Conservation (phyloP, 2,888 invertebrate genomes). For the Drosophila mettleri region DNA sequence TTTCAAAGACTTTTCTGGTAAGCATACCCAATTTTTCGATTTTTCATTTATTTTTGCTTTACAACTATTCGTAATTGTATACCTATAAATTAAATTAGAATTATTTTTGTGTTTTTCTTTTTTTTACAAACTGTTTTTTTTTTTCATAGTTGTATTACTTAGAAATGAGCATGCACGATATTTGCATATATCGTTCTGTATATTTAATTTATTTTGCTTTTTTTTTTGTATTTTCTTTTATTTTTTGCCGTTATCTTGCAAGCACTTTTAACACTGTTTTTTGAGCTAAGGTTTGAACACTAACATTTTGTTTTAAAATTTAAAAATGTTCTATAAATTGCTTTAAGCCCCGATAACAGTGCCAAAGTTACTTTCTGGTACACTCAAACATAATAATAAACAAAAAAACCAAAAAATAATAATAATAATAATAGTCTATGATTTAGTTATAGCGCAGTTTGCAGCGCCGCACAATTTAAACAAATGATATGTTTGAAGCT, state of each 20-base stretch:
- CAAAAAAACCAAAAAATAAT: conserved; percentile 31
- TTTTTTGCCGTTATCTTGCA: conserved; percentile 22
- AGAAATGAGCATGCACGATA: conserved; percentile 68
- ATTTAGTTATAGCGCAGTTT: conserved; percentile 50
- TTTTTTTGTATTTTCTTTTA: conserved; percentile 12
- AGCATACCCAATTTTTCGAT: conserved; percentile 53
- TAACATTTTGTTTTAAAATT: conserved; percentile 66
- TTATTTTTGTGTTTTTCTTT: conserved; percentile 39
- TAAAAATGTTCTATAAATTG: conserved; percentile 75
- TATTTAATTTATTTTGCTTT: conserved; percentile 31
- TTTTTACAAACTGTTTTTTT: conserved; percentile 51
- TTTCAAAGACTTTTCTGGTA: conserved; percentile 34
- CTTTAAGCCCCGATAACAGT: conserved; percentile 60
- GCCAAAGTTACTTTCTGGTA: conserved; percentile 49
- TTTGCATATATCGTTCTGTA: conserved; percentile 35
- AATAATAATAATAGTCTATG: conserved; percentile 12
- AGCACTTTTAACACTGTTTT: conserved; percentile 70
- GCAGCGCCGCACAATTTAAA: conserved; percentile 39
- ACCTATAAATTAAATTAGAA: conserved; percentile 75
- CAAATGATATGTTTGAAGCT: conserved; percentile 71
- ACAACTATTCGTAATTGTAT: conserved; percentile 70
- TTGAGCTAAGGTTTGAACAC: conserved; percentile 77
- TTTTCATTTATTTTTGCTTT: conserved; percentile 40
- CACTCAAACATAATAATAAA: conserved; percentile 17
- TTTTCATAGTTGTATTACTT: conserved; percentile 43